Conservation (phyloP, 1,140 invertebrate genomes). For the Drosophila carrolli region DNA sequence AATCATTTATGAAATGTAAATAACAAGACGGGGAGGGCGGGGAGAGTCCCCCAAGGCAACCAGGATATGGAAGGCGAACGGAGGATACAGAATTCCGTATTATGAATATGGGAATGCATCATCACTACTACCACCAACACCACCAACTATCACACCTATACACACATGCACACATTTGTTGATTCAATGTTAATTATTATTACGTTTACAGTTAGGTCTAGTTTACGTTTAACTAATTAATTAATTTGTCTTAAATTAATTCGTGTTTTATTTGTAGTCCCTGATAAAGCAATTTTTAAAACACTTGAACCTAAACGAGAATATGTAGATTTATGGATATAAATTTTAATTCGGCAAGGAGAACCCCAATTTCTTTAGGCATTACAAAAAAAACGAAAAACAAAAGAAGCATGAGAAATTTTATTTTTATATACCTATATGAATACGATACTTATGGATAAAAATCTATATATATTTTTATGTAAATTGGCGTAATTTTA, state of each 20-base stretch:
- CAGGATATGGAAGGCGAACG: conserved; percentile 19
- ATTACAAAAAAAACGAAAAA: conserved; percentile 28
- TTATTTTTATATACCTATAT: conserved; percentile 74
- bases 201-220: conserved; percentile 71
- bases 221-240: conserved; percentile 66
- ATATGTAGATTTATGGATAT: conserved; percentile 36
- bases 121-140: conserved; percentile 74
- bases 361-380: conserved; percentile 24
- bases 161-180: conserved; percentile 72
- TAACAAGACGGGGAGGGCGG: conserved; percentile 32
- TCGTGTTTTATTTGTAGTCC: conserved; percentile 62
- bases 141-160: conserved; percentile 55
- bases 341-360: conserved; percentile 25
- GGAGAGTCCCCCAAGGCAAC: conserved; percentile 5
- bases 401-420: conserved; percentile 62
- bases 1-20: conserved; percentile 70
- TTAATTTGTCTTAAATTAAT: conserved; percentile 72
- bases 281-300: conserved; percentile 60
- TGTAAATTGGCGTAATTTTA: conserved; percentile 68
- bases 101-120: conserved; percentile 60
- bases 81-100: conserved; percentile 44
- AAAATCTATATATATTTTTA: conserved; percentile 63
- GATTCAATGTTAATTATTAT: conserved; percentile 81
- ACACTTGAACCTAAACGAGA: conserved; percentile 41
- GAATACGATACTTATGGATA: conserved; percentile 47